Conservation (phyloP, 2,113 vertebrate species). For the Edolisoma coerulescens region DNA sequence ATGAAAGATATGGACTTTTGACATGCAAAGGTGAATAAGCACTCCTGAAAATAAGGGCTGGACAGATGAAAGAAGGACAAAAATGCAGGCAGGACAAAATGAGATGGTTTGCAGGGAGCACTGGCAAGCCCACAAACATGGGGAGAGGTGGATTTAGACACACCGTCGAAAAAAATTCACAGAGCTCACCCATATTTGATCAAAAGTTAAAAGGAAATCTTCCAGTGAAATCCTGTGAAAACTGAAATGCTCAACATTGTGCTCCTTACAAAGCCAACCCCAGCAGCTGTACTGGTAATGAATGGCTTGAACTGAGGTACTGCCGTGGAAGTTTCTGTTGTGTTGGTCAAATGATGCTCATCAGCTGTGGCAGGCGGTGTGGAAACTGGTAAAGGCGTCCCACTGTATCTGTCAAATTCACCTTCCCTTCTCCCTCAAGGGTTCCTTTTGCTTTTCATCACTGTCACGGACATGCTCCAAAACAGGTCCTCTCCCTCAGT, state of each 20-base stretch:
- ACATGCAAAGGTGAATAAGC: neutral
- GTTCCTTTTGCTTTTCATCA: neutral
- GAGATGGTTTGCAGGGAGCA: neutral
- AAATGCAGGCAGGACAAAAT: neutral
- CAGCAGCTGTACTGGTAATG: neutral
- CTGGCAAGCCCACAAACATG: neutral
- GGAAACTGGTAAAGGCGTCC: neutral
- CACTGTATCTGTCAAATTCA: neutral
- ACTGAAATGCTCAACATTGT: neutral
- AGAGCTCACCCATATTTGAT: neutral
- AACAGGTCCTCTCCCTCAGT: neutral
- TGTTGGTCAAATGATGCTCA: neutral
- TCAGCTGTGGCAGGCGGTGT: neutral
- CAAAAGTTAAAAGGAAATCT: slow-evolving; percentile 9
- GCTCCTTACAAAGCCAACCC: neutral
- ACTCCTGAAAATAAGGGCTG: neutral
- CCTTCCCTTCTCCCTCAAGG: neutral
- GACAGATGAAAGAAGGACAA: neutral
- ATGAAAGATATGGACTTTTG: neutral
- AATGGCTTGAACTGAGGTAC: neutral
- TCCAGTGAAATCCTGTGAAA: slow-evolving; percentile 1
- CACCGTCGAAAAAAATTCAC: neutral
- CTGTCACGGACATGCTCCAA: neutral
- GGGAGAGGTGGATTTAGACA: neutral
- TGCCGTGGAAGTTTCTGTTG: neutral